Evolutionary conservation across 2,113 vertebrate genomes (phyloP).

Genomic region (Miniopterus natalensis): DNA sequence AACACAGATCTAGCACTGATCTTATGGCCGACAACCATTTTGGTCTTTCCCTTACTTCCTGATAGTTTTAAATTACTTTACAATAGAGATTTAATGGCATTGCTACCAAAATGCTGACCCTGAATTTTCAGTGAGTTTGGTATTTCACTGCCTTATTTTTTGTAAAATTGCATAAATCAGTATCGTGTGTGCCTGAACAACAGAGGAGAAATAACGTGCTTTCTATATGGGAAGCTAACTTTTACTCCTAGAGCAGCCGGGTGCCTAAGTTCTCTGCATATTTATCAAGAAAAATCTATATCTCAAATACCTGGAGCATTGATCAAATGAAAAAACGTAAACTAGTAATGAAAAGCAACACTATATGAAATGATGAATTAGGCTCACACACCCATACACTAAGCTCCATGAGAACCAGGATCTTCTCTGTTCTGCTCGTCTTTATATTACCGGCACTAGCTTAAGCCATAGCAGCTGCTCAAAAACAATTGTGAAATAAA

Average conservation of each 20-base stretch:
- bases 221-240: slow-evolving; percentile 18
- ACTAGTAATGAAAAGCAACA: not conserved
- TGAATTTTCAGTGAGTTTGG: not conserved
- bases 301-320: not conserved
- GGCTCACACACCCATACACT: not conserved
- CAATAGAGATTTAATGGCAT: not conserved
- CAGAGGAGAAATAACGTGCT: not conserved
- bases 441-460: not conserved
- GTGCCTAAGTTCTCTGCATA: slow-evolving; percentile 36
- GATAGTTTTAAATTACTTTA: slow-evolving; percentile 54
- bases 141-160: not conserved
- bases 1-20: not conserved
- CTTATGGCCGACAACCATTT: not conserved
- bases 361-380: not conserved
- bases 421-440: not conserved
- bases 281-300: slow-evolving; percentile 1
- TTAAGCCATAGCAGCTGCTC: not conserved
- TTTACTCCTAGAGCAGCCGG: not conserved
- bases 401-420: not conserved
- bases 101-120: slow-evolving; percentile 12
- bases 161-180: not conserved
- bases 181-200: not conserved
- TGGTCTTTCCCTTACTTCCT: slow-evolving; percentile 28
- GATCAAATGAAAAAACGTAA: not conserved
- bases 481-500: not conserved